These are phyloP conservation scores for Lottia scabra DNA, from an alignment of 2,888 invertebrate species.

Conservation along the genomic window DNA sequence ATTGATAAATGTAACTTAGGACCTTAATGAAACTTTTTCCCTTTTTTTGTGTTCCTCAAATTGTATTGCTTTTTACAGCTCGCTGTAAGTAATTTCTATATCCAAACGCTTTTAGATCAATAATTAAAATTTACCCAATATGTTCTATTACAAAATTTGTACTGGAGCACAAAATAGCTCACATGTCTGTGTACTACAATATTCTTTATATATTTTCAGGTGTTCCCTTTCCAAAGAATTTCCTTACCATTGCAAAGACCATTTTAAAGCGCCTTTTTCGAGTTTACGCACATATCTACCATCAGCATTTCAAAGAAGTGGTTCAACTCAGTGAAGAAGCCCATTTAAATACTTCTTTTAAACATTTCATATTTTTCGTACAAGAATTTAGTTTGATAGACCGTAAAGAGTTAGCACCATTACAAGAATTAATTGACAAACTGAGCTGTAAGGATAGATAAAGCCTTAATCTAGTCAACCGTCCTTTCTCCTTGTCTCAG, in stretches of 20 bases:
- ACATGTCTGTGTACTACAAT: too few species aligned
- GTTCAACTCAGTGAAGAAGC: slow-evolving; percentile 95
- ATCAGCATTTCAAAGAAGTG: slow-evolving; percentile 98
- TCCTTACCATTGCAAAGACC: slow-evolving; percentile 95
- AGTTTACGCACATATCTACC: slow-evolving; percentile 99
- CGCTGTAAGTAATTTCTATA: too few species aligned
- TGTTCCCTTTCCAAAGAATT: slow-evolving; percentile 98
- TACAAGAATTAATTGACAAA: slow-evolving; percentile 94
- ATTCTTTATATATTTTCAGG: slow-evolving; percentile 73
- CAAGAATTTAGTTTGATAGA: slow-evolving; percentile 98
- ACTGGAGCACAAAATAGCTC: too few species aligned
- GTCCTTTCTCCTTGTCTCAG: not conserved
- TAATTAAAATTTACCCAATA: too few species aligned
- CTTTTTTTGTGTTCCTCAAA: too few species aligned
- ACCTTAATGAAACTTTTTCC: too few species aligned
- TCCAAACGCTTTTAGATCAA: too few species aligned
- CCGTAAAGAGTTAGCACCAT: slow-evolving; percentile 93
- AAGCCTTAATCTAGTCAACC: slow-evolving; percentile 5
- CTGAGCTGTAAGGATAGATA: slow-evolving; percentile 61
- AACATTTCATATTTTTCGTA: slow-evolving; percentile 98
- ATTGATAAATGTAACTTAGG: too few species aligned
- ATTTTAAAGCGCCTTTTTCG: slow-evolving; percentile 97
- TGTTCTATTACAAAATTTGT: too few species aligned
- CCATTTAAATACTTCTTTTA: slow-evolving; percentile 98
- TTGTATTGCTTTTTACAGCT: too few species aligned